Evolutionary conservation across 1,140 invertebrate species (phyloP).

Genomic region (Atta colombica): DNA sequence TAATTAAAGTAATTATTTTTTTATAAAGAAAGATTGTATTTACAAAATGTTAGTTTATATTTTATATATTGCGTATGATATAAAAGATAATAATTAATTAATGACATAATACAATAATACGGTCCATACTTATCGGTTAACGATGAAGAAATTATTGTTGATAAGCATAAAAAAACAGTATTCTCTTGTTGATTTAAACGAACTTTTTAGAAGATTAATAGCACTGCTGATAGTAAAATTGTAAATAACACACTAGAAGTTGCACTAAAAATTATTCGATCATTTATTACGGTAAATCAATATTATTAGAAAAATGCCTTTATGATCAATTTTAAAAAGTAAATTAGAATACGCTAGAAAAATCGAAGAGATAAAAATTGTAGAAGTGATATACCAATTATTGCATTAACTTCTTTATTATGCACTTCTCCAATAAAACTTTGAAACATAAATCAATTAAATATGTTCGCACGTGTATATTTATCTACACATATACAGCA

Average conservation of each 20-base stretch:
- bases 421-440: not conserved
- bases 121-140: constrained; percentile 11
- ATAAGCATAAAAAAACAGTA: not conserved
- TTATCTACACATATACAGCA: not conserved
- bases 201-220: not conserved
- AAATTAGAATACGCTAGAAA: constrained; percentile 3
- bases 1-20: not conserved
- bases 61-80: not conserved
- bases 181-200: constrained; percentile 22
- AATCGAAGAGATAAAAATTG: not conserved
- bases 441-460: not conserved
- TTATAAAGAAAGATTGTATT: not conserved
- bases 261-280: constrained; percentile 42
- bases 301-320: not conserved
- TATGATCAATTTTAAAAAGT: not conserved
- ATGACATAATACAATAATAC: no score
- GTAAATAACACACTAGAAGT: not conserved
- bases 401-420: not conserved
- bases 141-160: not conserved
- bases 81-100: not conserved
- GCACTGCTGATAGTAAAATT: not conserved
- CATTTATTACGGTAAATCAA: constrained; percentile 21
- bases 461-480: not conserved
- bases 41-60: not conserved
- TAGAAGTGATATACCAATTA: not conserved